Percentiles rank a stretch among this genome's conserved stretches.
Conservation (phyloP, 2,888 invertebrate genomes). For the Neria commutata region DNA sequence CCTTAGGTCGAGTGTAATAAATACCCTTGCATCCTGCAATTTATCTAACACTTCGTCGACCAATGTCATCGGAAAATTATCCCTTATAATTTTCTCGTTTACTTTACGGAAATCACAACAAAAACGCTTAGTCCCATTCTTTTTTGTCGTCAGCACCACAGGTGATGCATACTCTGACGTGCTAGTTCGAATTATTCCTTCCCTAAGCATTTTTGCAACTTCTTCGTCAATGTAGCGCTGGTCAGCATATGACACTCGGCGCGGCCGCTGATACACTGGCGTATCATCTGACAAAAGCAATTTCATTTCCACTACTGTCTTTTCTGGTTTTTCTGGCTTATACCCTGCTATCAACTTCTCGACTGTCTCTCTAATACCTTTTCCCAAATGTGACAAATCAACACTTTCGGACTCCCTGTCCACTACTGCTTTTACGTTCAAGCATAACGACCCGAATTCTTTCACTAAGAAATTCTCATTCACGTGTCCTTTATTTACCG, state of each 20-base stretch:
- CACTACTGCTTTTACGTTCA: not conserved
- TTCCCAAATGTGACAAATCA: conserved; percentile 3
- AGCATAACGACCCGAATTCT: not conserved
- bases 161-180: conserved; percentile 43
- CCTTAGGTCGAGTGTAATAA: conserved; percentile 9
- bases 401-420: not conserved
- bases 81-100: conserved; percentile 8
- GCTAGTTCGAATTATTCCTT: conserved; percentile 1
- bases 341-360: not conserved
- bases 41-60: conserved; percentile 18
- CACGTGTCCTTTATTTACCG: too few relatives aligned
- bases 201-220: too few relatives aligned
- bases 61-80: conserved; percentile 11
- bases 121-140: conserved; percentile 4
- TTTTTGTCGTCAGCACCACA: conserved; percentile 25
- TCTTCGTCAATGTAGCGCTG: conserved; percentile 44
- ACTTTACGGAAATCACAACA: conserved; percentile 16
- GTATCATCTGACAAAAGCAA: conserved; percentile 8
- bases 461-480: not conserved
- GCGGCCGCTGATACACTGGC: conserved; percentile 14
- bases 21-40: conserved; percentile 14
- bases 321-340: not conserved
- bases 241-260: conserved; percentile 6
- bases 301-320: conserved; percentile 15
- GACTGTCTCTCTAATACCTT: not conserved